Conservation (phyloP, 2,113 vertebrate species). For the Microtus pennsylvanicus region DNA sequence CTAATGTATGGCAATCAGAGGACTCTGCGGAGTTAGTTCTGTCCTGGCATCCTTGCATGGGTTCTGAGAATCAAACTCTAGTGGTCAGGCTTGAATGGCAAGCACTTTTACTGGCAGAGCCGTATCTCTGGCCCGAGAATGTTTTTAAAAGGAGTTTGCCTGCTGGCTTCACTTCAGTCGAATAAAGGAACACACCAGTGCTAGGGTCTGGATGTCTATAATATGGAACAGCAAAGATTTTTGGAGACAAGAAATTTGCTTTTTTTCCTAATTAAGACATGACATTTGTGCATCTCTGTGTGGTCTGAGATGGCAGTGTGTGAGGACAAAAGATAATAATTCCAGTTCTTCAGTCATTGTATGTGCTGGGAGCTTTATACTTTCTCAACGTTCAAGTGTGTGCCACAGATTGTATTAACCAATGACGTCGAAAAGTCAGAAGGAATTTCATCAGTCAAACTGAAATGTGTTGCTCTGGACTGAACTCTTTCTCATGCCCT, state of each 20-base stretch:
- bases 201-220: accelerated
- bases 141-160: not conserved
- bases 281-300: not conserved
- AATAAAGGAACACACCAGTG: not conserved
- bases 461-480: not conserved
- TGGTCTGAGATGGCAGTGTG: too few species aligned
- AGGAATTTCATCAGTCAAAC: not conserved
- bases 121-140: not conserved
- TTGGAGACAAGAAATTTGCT: not conserved
- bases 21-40: too few species aligned
- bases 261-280: not conserved
- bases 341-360: not conserved
- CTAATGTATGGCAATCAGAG: not conserved
- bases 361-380: not conserved
- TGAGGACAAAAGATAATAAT: not conserved
- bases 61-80: not conserved
- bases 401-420: not conserved
- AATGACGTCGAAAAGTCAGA: not conserved
- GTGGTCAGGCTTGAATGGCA: not conserved
- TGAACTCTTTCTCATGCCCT: not conserved
- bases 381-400: not conserved
- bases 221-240: not conserved
- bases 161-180: not conserved
- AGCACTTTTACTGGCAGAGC: not conserved
- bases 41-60: not conserved